Percentiles rank a stretch among this genome's conserved stretches.
Evolutionary conservation across 1,140 invertebrate genomes (phyloP).

Genomic region (Lepidurus arcticus): DNA sequence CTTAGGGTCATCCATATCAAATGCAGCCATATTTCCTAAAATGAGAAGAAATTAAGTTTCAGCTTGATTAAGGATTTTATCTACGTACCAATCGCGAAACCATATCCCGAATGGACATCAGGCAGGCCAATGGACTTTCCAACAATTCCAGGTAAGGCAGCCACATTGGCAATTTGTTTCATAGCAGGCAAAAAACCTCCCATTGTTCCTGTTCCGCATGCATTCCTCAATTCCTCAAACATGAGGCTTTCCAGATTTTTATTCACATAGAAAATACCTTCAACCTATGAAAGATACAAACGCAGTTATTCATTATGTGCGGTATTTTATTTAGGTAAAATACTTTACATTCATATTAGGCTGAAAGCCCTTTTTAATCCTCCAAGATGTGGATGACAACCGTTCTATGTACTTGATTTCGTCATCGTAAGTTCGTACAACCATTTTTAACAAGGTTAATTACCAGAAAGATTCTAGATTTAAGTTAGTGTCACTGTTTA

Average conservation of each 20-base stretch:
- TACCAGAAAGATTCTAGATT: background rate
- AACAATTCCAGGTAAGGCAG: slow-evolving; percentile 95
- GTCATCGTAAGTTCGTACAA: slow-evolving; percentile 86
- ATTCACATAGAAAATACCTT: slow-evolving; percentile 98
- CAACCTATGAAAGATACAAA: slow-evolving; percentile 60
- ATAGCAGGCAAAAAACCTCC: slow-evolving; percentile 98
- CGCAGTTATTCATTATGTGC: slow-evolving; percentile 29
- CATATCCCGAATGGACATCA: slow-evolving; percentile 98
- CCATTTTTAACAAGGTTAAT: slow-evolving; percentile 54
- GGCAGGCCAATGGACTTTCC: slow-evolving; percentile 78
- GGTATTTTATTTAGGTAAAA: slow-evolving; percentile 25
- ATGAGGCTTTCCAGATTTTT: slow-evolving; percentile 86
- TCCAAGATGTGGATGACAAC: slow-evolving; percentile 76
- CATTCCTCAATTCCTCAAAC: slow-evolving; percentile 92
- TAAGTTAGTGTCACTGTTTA: background rate
- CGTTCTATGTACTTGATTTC: slow-evolving; percentile 91
- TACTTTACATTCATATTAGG: slow-evolving; percentile 92
- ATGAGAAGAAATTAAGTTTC: slow-evolving; percentile 38
- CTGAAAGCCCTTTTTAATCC: slow-evolving; percentile 97
- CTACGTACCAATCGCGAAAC: slow-evolving; percentile 86
- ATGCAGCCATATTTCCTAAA: slow-evolving; percentile 97
- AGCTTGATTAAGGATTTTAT: slow-evolving; percentile 19
- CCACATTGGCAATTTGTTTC: slow-evolving; percentile 99
- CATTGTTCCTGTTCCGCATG: slow-evolving; percentile 75
- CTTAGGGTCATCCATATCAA: slow-evolving; percentile 88